These are phyloP conservation scores for Meriones psammophilus DNA, from an alignment of 2,797 vertebrate species.

Conservation along the genomic window DNA sequence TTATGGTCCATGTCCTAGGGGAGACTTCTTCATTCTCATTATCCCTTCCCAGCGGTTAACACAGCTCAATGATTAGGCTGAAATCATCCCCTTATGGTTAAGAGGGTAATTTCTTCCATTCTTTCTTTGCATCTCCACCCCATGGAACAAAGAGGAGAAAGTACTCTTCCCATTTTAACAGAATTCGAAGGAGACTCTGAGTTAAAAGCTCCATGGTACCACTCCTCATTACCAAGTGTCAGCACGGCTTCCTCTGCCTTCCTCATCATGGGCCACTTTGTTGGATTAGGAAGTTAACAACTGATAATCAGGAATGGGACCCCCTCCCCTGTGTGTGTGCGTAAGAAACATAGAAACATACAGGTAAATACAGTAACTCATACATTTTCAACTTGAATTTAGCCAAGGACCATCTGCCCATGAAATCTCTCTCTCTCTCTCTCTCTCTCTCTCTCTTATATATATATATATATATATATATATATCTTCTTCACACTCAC, in stretches of 20 bases:
- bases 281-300: background rate
- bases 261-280: too few species aligned
- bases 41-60: background rate
- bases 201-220: background rate
- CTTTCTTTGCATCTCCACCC: background rate
- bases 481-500: background rate
- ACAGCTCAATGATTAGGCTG: background rate
- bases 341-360: background rate
- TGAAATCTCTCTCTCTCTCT: background rate
- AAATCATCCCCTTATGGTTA: background rate
- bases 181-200: constrained; percentile 8
- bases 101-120: background rate
- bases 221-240: background rate
- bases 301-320: background rate
- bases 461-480: background rate
- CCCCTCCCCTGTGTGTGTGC: background rate
- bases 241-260: background rate
- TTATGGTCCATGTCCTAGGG: background rate
- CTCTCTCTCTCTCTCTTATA: background rate
- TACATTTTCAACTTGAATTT: constrained; percentile 37
- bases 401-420: background rate
- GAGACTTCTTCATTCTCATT: background rate
- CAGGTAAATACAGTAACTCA: background rate
- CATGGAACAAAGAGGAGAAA: background rate
- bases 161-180: constrained; percentile 36